Evolutionary conservation across 2,888 invertebrate genomes (phyloP).

Genomic region (Ethmia dodecea): DNA sequence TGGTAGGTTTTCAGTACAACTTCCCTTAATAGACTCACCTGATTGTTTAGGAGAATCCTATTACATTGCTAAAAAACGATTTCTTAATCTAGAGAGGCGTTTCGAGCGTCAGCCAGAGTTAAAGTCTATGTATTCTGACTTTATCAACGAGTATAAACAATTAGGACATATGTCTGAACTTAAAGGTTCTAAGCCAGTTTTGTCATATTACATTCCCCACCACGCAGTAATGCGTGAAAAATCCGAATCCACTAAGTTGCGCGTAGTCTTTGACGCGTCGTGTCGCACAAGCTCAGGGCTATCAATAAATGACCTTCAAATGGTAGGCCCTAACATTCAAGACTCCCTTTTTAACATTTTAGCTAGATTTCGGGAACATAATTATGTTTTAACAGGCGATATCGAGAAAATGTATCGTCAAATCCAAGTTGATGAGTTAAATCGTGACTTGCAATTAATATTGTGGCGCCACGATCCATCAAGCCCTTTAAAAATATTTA

Average conservation of each 20-base stretch:
- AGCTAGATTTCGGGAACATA: slow-evolving; percentile 13
- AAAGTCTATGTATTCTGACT: slow-evolving; percentile 1
- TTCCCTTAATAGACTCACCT: neutral
- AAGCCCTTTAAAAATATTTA: slow-evolving; percentile 1
- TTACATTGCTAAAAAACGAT: neutral
- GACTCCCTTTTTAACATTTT: slow-evolving; percentile 13
- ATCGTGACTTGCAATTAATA: slow-evolving; percentile 13
- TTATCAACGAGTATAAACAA: slow-evolving; percentile 2
- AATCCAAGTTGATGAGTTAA: slow-evolving; percentile 1
- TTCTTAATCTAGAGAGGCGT: slow-evolving; percentile 4
- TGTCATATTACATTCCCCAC: neutral
- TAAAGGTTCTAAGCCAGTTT: neutral
- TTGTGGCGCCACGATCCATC: slow-evolving; percentile 9
- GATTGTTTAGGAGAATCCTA: neutral
- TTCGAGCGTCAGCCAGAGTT: slow-evolving; percentile 4
- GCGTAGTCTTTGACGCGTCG: too few species aligned
- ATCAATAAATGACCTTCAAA: slow-evolving; percentile 11
- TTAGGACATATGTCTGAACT: slow-evolving; percentile 1
- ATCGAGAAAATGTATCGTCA: slow-evolving; percentile 19
- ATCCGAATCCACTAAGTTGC: neutral
- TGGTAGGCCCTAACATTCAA: slow-evolving; percentile 12
- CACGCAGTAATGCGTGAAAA: neutral
- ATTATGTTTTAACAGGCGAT: slow-evolving; percentile 16
- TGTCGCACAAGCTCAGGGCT: slow-evolving; percentile 3
- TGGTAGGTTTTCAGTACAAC: neutral